Conservation (phyloP, 2,797 vertebrate genomes). For the Discoglossus pictus region DNA sequence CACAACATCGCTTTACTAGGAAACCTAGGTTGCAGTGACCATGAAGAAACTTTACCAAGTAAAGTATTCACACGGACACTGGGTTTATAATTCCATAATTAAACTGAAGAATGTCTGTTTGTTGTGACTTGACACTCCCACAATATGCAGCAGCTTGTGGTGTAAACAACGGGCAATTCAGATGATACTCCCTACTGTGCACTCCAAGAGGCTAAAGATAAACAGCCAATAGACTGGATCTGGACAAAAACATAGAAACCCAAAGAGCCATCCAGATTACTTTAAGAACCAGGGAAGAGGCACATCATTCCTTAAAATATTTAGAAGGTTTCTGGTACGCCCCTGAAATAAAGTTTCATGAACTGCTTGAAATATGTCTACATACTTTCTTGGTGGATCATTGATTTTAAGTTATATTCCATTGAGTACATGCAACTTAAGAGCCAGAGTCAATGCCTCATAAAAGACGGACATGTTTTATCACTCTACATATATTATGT, state of each 20-base stretch:
- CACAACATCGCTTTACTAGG: constrained; percentile 60
- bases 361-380: too few species aligned
- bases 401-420: too few species aligned
- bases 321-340: constrained; percentile 15
- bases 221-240: too few species aligned
- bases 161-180: constrained; percentile 5
- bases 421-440: too few species aligned
- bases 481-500: too few species aligned
- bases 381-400: too few species aligned
- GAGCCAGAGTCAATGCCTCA: too few species aligned
- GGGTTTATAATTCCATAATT: neutral
- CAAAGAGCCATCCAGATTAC: constrained; percentile 2
- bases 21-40: constrained; percentile 58
- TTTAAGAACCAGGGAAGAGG: too few species aligned
- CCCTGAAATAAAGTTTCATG: constrained; percentile 16
- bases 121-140: neutral
- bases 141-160: neutral
- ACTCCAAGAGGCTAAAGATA: neutral
- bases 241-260: neutral
- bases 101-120: neutral
- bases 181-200: neutral
- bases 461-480: too few species aligned
- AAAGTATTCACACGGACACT: neutral
- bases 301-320: constrained; percentile 20
- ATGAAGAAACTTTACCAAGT: constrained; percentile 49